Conservation (phyloP, 1,140 invertebrate species). For the Prorops nasuta region DNA sequence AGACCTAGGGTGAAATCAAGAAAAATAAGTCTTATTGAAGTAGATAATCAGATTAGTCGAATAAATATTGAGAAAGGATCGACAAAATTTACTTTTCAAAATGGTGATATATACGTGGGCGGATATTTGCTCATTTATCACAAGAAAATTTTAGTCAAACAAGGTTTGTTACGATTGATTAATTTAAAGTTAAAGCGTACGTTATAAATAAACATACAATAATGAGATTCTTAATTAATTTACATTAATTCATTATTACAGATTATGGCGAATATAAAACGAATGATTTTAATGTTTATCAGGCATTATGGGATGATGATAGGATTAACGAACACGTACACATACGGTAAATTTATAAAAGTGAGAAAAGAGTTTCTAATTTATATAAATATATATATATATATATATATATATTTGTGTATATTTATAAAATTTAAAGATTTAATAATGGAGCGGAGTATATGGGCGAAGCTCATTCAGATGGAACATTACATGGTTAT, state of each 20-base stretch:
- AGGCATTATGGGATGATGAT: slow-evolving; percentile 25
- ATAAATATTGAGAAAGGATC: too few species aligned
- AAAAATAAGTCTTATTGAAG: too few species aligned
- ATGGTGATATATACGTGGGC: slow-evolving; percentile 28
- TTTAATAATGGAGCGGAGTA: slow-evolving; percentile 28
- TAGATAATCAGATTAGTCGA: too few species aligned
- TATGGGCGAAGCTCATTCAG: slow-evolving; percentile 17
- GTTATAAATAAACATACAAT: not conserved
- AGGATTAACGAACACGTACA: slow-evolving; percentile 5
- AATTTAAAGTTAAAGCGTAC: too few species aligned
- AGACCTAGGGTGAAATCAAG: not conserved
- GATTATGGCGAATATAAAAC: slow-evolving; percentile 25
- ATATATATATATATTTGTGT: too few species aligned
- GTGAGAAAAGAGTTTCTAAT: not conserved
- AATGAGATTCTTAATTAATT: not conserved
- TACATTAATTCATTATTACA: not conserved
- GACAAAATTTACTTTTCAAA: slow-evolving; percentile 25
- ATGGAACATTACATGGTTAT: slow-evolving; percentile 18
- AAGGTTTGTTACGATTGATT: slow-evolving; percentile 20
- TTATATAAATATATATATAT: not conserved
- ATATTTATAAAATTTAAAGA: slow-evolving; percentile 13
- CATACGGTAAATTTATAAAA: slow-evolving; percentile 19
- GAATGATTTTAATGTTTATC: slow-evolving; percentile 27
- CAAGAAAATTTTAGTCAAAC: slow-evolving; percentile 12
- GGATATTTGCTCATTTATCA: slow-evolving; percentile 16